Conservation (phyloP, 1,140 invertebrate species). For the Drosophila persimilis region DNA sequence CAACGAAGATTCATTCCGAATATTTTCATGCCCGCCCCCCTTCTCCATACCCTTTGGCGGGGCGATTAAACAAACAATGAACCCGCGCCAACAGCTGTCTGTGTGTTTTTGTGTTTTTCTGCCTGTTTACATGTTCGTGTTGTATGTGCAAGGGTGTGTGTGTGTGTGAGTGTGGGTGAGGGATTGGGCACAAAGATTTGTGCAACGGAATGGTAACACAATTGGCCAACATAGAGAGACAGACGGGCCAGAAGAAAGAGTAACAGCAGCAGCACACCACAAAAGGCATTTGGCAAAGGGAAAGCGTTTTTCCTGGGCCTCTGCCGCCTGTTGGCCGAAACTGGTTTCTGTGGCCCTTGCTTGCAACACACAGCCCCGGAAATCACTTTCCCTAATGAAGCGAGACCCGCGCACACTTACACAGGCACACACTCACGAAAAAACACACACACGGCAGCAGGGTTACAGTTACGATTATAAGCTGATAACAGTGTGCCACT, state of each 20-base stretch:
- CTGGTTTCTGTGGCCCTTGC: constrained; percentile 39
- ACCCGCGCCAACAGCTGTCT: constrained; percentile 39
- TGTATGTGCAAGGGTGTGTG: neutral
- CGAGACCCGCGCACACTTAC: constrained; percentile 18
- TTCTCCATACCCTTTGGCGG: constrained; percentile 11
- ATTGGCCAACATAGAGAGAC: constrained; percentile 24
- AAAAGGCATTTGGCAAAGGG: constrained; percentile 24
- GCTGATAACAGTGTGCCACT: constrained; percentile 29
- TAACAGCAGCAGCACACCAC: neutral
- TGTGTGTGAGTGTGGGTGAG: constrained; percentile 7
- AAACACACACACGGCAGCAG: neutral
- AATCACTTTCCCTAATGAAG: constrained; percentile 60
- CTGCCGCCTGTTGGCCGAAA: constrained; percentile 7
- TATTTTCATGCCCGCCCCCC: too few relatives aligned
- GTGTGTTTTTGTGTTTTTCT: constrained; percentile 6
- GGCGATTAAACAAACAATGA: constrained; percentile 66
- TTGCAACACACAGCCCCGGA: constrained; percentile 24
- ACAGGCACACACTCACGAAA: neutral
- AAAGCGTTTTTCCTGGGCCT: constrained; percentile 32
- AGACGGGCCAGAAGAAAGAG: neutral
- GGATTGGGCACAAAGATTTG: constrained; percentile 36
- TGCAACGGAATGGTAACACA: constrained; percentile 28
- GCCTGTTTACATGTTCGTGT: neutral
- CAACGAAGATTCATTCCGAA: too few relatives aligned
- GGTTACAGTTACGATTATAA: constrained; percentile 20